phyloP scores from a whole-genome alignment of 2,113 vertebrate genomes.

The Petromus typicus region DNA sequence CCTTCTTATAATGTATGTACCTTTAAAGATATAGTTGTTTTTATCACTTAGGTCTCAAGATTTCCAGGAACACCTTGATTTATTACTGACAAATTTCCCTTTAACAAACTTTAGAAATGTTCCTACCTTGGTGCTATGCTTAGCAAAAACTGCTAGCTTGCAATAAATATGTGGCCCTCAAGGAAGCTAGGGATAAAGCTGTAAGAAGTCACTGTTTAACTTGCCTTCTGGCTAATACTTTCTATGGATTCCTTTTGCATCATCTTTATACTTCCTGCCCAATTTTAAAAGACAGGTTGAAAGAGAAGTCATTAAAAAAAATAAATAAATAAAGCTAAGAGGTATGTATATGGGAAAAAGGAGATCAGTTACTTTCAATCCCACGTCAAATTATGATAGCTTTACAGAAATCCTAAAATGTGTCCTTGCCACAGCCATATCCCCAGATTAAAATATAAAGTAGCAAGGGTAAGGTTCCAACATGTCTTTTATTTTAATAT shows the following conservation, averaged over 20 bases:
- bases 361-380: slow-evolving; percentile 38
- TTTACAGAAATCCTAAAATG: slow-evolving; percentile 7
- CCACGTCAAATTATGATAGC: neutral
- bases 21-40: slow-evolving; percentile 25
- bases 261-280: neutral
- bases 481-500: neutral
- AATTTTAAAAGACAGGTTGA: slow-evolving; percentile 9
- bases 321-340: too few species aligned
- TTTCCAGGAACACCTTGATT: slow-evolving; percentile 6
- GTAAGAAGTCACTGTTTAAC: slow-evolving; percentile 1
- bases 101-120: slow-evolving; percentile 44
- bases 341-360: neutral
- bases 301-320: slow-evolving; percentile 30
- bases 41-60: slow-evolving; percentile 30
- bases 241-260: slow-evolving; percentile 9
- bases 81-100: slow-evolving; percentile 42
- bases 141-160: slow-evolving; percentile 21
- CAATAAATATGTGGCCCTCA: neutral
- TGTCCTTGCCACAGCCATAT: neutral
- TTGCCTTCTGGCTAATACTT: slow-evolving; percentile 10
- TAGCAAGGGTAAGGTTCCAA: neutral
- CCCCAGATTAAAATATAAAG: slow-evolving; percentile 35
- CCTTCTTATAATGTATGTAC: neutral
- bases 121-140: neutral
- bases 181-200: neutral